Evolutionary conservation across 1,140 invertebrate genomes (phyloP).

Genomic region (Mactra quadrangularis): DNA sequence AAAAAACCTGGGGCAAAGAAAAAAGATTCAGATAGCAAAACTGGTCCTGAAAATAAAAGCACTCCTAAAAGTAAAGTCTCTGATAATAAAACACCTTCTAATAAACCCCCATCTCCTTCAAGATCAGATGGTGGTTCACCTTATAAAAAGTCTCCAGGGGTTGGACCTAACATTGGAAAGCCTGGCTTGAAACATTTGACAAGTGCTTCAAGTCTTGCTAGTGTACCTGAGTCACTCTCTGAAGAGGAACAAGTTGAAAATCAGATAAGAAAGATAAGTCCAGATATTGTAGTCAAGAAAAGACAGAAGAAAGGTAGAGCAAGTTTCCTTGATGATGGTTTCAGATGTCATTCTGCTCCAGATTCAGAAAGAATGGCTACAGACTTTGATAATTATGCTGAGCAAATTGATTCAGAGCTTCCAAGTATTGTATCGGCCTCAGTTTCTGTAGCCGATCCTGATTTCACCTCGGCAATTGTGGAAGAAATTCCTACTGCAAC

Average conservation of each 20-base stretch:
- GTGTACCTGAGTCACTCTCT: slow-evolving; percentile 77
- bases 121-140: not conserved
- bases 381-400: slow-evolving; percentile 66
- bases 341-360: slow-evolving; percentile 47
- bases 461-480: not conserved
- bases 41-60: slow-evolving; percentile 16
- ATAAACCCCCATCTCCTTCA: not conserved
- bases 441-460: slow-evolving; percentile 31
- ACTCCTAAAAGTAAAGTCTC: not conserved
- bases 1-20: slow-evolving; percentile 19
- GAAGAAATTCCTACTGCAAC: not conserved
- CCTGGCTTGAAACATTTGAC: slow-evolving; percentile 62
- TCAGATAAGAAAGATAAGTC: slow-evolving; percentile 48
- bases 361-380: slow-evolving; percentile 34
- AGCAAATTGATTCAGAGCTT: slow-evolving; percentile 55
- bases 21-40: slow-evolving; percentile 12
- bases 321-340: slow-evolving; percentile 32
- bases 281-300: slow-evolving; percentile 29
- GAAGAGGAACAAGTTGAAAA: slow-evolving; percentile 69
- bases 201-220: slow-evolving; percentile 77
- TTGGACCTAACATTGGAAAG: not conserved
- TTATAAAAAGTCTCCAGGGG: slow-evolving; percentile 6
- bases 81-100: slow-evolving; percentile 8
- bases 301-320: slow-evolving; percentile 38
- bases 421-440: slow-evolving; percentile 7